These are phyloP conservation scores for Thymelicus lineola DNA, from an alignment of 2,888 invertebrate genomes.

Conservation along the genomic window DNA sequence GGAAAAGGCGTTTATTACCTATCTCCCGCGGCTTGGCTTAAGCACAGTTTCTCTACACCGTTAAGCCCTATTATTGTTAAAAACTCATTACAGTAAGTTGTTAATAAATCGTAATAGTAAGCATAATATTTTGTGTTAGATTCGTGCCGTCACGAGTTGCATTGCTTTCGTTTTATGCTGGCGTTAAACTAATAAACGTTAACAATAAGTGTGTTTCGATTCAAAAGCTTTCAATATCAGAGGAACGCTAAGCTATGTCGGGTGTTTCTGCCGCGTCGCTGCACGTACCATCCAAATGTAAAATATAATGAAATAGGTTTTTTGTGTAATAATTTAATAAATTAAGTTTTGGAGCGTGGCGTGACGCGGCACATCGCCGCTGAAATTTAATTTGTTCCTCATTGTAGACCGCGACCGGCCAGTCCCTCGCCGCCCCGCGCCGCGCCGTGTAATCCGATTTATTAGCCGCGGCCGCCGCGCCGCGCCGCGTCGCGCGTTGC, in stretches of 20 bases:
- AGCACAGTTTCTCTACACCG: too few relatives aligned
- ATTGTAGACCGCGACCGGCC: slow-evolving; percentile 28
- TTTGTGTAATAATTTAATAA: slow-evolving; percentile 38
- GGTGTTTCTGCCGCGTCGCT: not conserved
- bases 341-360: slow-evolving; percentile 29
- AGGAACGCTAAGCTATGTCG: not conserved
- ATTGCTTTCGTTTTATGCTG: too few relatives aligned
- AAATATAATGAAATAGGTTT: slow-evolving; percentile 35
- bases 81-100: too few relatives aligned
- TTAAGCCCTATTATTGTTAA: too few relatives aligned
- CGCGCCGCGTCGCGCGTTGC: not conserved
- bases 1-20: too few relatives aligned
- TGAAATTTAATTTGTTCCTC: slow-evolving; percentile 35
- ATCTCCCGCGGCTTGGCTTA: too few relatives aligned
- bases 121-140: too few relatives aligned
- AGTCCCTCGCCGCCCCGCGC: not conserved
- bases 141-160: too few relatives aligned
- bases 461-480: slow-evolving; percentile 41
- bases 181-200: too few relatives aligned
- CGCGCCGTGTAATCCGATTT: slow-evolving; percentile 45
- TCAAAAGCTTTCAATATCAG: not conserved
- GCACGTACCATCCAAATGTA: slow-evolving; percentile 28
- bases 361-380: slow-evolving; percentile 32
- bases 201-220: not conserved
- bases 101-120: too few relatives aligned